phyloP scores from a whole-genome alignment of 2,888 invertebrate genomes.

The Lasius fuliginosus region DNA sequence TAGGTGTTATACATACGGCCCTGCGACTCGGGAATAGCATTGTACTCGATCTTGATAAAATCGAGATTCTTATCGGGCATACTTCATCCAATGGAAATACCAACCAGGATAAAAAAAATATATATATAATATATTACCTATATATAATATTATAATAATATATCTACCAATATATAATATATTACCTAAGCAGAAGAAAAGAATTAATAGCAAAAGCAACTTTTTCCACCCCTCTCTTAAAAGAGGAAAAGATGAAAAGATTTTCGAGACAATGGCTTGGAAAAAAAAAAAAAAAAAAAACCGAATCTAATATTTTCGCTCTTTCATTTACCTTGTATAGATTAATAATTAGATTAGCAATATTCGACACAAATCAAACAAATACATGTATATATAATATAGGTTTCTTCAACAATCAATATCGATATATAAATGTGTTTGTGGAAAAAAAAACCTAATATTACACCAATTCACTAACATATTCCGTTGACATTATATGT shows the following conservation, averaged over 20 bases:
- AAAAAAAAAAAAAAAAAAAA: too few relatives aligned
- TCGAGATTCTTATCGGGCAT: constrained; percentile 24
- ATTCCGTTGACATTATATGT: not conserved
- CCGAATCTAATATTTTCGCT: not conserved
- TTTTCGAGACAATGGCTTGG: not conserved
- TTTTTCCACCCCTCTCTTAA: not conserved
- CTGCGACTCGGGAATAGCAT: constrained; percentile 36
- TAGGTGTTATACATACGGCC: constrained; percentile 72
- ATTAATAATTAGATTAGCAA: not conserved
- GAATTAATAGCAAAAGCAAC: not conserved
- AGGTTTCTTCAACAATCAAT: not conserved
- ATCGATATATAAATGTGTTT: not conserved
- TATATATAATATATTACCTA: not conserved
- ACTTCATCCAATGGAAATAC: not conserved
- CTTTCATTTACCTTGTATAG: not conserved
- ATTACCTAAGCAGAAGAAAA: not conserved
- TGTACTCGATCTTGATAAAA: constrained; percentile 64
- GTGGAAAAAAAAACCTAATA: not conserved
- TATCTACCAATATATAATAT: too few relatives aligned
- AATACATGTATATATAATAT: not conserved
- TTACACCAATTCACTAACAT: not conserved
- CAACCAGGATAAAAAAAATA: not conserved
- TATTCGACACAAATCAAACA: not conserved
- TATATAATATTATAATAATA: too few relatives aligned
- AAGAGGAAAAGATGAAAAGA: not conserved